Conservation (phyloP, 2,888 invertebrate genomes). For the Sylvicola fuscatus region DNA sequence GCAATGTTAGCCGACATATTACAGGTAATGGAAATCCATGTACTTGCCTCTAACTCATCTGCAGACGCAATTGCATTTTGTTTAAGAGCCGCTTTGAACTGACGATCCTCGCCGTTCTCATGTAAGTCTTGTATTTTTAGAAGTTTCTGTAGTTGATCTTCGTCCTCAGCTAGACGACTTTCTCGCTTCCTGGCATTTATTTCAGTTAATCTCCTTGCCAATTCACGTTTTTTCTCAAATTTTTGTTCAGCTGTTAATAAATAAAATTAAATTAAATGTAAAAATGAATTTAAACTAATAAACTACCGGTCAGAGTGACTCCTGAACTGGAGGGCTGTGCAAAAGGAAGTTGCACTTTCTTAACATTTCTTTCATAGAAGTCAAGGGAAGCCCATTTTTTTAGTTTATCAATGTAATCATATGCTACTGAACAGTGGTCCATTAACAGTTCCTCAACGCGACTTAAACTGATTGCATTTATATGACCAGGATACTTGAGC, state of each 20-base stretch:
- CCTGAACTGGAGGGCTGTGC: constrained; percentile 33
- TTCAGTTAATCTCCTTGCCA: constrained; percentile 66
- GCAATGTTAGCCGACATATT: background rate
- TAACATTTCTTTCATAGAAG: constrained; percentile 63
- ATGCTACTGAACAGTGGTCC: constrained; percentile 55
- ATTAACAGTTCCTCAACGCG: constrained; percentile 74
- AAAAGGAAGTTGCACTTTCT: constrained; percentile 72
- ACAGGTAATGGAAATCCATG: constrained; percentile 14
- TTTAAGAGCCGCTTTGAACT: constrained; percentile 50
- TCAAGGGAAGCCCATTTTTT: constrained; percentile 62
- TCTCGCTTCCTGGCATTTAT: constrained; percentile 77
- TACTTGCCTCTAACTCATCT: constrained; percentile 60
- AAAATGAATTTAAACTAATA: background rate
- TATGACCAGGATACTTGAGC: constrained; percentile 82
- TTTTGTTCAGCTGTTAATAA: constrained; percentile 55
- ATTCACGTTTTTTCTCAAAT: constrained; percentile 67
- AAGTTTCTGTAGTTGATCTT: constrained; percentile 61
- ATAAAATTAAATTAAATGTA: background rate
- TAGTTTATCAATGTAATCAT: constrained; percentile 61
- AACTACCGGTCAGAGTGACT: constrained; percentile 11
- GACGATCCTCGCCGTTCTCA: constrained; percentile 53
- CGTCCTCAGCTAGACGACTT: constrained; percentile 73
- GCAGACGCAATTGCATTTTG: constrained; percentile 54
- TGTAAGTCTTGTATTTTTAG: constrained; percentile 53
- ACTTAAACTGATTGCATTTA: constrained; percentile 68